phyloP scores from a whole-genome alignment of 23 tunicate genomes.

The Halocynthia aurantium region DNA sequence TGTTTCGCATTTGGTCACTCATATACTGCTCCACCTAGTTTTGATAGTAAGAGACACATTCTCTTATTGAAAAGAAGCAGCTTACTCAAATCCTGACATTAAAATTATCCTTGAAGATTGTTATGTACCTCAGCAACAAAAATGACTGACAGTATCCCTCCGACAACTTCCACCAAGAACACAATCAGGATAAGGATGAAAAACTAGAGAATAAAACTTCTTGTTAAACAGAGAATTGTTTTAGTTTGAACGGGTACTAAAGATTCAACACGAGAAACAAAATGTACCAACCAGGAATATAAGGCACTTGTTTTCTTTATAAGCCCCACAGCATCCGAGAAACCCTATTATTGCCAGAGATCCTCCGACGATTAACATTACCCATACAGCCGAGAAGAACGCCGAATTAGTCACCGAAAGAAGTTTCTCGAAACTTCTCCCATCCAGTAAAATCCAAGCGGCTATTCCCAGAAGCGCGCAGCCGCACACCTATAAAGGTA shows the following conservation, averaged over 20 bases:
- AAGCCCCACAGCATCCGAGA: conserved; percentile 11
- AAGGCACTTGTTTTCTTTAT: conserved; percentile 11
- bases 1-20: conserved; percentile 13
- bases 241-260: no score
- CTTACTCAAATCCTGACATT: no score
- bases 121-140: conserved; percentile 25
- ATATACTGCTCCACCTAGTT: conserved; percentile 11
- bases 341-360: neutral
- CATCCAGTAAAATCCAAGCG: conserved; percentile 28
- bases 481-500: conserved; percentile 2
- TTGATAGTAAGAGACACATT: no score
- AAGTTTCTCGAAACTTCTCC: conserved; percentile 23
- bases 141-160: conserved; percentile 11
- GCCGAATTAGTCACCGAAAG: conserved; percentile 31
- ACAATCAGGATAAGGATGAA: conserved; percentile 20
- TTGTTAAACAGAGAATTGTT: neutral
- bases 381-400: conserved; percentile 27
- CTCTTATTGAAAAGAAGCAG: no score
- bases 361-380: conserved; percentile 25
- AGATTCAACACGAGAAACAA: no score
- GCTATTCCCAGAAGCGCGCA: conserved; percentile 26
- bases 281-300: neutral
- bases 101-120: neutral
- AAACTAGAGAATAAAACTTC: conserved; percentile 8
- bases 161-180: neutral